These are phyloP conservation scores for Apostichopus leukothele DNA, from an alignment of 53 echinoderm and acorn worm genomes.

Conservation along the genomic window DNA sequence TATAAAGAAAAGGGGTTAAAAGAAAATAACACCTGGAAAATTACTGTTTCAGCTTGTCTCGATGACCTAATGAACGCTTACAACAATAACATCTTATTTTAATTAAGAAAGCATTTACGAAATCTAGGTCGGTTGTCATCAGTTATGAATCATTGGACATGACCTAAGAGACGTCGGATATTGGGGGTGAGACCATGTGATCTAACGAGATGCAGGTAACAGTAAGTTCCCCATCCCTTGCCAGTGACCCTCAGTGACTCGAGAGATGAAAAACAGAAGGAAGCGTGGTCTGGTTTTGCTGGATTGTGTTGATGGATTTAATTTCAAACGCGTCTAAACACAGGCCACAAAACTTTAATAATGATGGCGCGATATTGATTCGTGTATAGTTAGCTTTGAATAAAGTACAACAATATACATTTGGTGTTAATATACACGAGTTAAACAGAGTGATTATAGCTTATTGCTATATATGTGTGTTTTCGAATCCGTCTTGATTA, in stretches of 20 bases:
- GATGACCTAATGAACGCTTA: not conserved
- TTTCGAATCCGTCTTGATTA: no score
- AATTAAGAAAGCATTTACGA: constrained; percentile 13
- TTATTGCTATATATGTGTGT: no score
- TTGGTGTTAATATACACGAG: no score
- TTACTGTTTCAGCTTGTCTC: not conserved
- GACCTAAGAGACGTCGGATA: not conserved
- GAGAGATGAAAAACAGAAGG: constrained; percentile 1
- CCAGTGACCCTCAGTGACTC: constrained; percentile 5
- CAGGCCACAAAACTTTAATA: not conserved
- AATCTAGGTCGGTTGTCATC: not conserved
- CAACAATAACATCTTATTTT: constrained; percentile 8
- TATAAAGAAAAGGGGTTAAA: not conserved
- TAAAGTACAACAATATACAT: no score
- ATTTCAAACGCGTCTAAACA: not conserved
- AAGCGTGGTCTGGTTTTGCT: not conserved
- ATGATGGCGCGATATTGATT: not conserved
- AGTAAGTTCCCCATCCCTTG: not conserved
- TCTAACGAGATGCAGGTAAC: not conserved
- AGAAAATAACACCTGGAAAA: not conserved
- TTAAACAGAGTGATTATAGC: no score
- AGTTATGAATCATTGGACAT: not conserved
- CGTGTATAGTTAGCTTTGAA: no score
- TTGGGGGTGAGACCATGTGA: not conserved
- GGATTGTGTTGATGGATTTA: constrained; percentile 1